A percentile compares a stretch with the other conserved stretches of the same genome.
These are phyloP conservation scores for Kryptopterus vitreolus DNA, from an alignment of 2,797 vertebrate species.

Conservation along the genomic window DNA sequence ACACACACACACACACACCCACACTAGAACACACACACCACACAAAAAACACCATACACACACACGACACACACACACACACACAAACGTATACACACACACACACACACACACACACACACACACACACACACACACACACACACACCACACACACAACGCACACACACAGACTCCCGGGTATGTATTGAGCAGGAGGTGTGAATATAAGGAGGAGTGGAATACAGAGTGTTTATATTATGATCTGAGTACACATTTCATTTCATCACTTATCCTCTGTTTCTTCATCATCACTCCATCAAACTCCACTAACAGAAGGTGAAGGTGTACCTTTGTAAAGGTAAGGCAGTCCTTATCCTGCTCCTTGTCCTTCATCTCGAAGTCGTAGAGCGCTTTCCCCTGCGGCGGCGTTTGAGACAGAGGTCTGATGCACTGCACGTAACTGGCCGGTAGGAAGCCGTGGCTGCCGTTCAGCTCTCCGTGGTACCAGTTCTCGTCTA, in stretches of 20 bases:
- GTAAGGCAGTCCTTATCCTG: slow-evolving; percentile 97
- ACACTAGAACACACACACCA: neutral
- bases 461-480: slow-evolving; percentile 92
- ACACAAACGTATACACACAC: slow-evolving; percentile 3
- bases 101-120: slow-evolving; percentile 14
- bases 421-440: slow-evolving; percentile 90
- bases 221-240: slow-evolving; percentile 43
- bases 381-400: slow-evolving; percentile 97
- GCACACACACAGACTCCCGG: too few species aligned
- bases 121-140: neutral
- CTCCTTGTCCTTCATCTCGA: slow-evolving; percentile 97
- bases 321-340: slow-evolving; percentile 87
- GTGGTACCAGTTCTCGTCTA: slow-evolving; percentile 97
- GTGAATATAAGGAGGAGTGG: slow-evolving; percentile 22
- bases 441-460: slow-evolving; percentile 93
- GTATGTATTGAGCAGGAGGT: slow-evolving; percentile 3
- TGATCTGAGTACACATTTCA: neutral
- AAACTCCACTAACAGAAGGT: neutral
- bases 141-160: neutral
- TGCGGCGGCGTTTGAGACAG: slow-evolving; percentile 90
- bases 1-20: slow-evolving; percentile 8
- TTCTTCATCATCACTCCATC: neutral
- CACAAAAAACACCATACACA: too few species aligned
- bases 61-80: neutral
- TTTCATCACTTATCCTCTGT: neutral